phyloP scores from a whole-genome alignment of 2,113 vertebrate genomes.

The Micronycteris hirsuta region DNA sequence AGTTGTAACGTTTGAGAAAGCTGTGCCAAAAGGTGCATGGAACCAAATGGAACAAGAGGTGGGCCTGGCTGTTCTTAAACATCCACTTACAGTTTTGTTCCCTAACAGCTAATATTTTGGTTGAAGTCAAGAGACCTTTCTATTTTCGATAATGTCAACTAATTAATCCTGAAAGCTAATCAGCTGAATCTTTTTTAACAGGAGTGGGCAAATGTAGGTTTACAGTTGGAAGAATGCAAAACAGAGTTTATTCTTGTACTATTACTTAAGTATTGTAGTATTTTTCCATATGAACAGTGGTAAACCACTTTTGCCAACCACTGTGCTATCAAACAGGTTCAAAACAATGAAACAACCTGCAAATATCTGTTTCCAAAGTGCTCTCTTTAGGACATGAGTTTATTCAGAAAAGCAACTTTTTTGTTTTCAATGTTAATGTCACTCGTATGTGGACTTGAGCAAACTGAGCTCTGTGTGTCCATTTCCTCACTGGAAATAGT shows the following conservation, averaged over 20 bases:
- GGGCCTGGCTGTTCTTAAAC: not conserved
- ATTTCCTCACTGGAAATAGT: not conserved
- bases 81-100: not conserved
- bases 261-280: too few relatives aligned
- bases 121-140: not conserved
- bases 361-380: not conserved
- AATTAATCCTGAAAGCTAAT: not conserved
- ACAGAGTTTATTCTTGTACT: not conserved
- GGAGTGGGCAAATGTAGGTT: not conserved
- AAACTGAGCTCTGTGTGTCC: accelerated
- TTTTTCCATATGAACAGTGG: not conserved
- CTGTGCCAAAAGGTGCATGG: too few relatives aligned
- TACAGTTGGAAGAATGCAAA: too few relatives aligned
- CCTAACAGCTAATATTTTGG: not conserved
- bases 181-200: not conserved
- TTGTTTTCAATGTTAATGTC: not conserved
- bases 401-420: not conserved
- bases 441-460: accelerated
- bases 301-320: not conserved
- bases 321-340: not conserved
- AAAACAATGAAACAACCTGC: not conserved
- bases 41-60: accelerated
- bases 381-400: accelerated
- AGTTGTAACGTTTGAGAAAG: not conserved
- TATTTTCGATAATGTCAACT: not conserved